These are phyloP conservation scores for Kryptopterus vitreolus DNA, from an alignment of 2,797 vertebrate genomes.

Conservation along the genomic window DNA sequence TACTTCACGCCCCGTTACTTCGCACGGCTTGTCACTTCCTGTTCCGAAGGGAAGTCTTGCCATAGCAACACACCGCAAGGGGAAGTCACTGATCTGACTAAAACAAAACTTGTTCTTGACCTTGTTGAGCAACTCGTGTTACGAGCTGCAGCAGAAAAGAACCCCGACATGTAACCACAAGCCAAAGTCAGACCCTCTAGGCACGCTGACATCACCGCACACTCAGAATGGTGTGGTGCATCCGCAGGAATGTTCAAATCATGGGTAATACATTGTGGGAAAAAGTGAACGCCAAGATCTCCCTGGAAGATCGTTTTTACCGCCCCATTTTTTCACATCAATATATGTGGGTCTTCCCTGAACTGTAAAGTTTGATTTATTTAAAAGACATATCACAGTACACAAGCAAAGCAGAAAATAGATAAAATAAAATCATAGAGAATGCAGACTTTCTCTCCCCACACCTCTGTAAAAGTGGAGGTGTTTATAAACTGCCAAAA, in stretches of 20 bases:
- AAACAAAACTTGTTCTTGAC: conserved; percentile 31
- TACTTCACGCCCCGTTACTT: conserved; percentile 46
- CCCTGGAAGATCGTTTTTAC: neutral
- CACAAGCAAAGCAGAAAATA: no score
- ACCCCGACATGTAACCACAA: conserved; percentile 37
- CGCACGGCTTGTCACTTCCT: conserved; percentile 57
- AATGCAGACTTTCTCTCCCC: no score
- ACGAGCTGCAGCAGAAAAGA: neutral
- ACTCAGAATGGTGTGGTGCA: neutral
- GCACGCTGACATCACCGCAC: conserved; percentile 16
- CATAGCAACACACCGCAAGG: conserved; percentile 63
- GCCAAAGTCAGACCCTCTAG: conserved; percentile 10
- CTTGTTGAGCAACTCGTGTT: conserved; percentile 34
- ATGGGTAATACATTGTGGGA: neutral
- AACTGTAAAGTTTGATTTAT: no score
- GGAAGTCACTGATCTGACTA: conserved; percentile 52
- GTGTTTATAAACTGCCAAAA: no score
- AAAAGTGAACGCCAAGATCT: neutral
- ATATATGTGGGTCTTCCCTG: no score
- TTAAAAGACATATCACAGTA: no score
- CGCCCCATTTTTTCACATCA: neutral
- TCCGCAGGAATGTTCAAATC: neutral
- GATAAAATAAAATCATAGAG: no score
- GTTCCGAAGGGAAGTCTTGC: conserved; percentile 59
- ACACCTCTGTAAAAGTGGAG: no score